These are phyloP conservation scores for Drosophila murphyi DNA, from an alignment of 1,140 invertebrate genomes.

Conservation along the genomic window DNA sequence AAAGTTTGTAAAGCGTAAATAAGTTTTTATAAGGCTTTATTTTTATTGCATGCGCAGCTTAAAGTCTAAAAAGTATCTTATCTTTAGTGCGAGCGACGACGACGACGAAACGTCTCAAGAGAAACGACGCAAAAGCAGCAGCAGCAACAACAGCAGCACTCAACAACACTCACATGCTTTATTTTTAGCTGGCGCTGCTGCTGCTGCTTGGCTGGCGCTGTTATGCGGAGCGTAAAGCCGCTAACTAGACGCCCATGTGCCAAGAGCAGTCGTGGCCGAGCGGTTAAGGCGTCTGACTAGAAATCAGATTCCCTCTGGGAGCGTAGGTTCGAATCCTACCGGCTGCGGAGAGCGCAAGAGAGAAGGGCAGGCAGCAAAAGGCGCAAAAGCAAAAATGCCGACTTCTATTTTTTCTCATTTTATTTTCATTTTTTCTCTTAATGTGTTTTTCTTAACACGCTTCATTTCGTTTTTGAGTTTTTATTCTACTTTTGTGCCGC, in stretches of 20 bases:
- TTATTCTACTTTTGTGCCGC: constrained; percentile 39
- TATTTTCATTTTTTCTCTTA: neutral
- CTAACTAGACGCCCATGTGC: constrained; percentile 52
- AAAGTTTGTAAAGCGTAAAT: constrained; percentile 59
- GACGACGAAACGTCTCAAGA: constrained; percentile 44
- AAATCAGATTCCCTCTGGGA: constrained; percentile 93
- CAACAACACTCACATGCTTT: constrained; percentile 20
- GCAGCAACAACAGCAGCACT: neutral
- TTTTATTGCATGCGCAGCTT: constrained; percentile 71
- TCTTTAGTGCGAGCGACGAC: constrained; percentile 27
- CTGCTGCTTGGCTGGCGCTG: constrained; percentile 13
- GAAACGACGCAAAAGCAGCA: constrained; percentile 29
- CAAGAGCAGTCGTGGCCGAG: constrained; percentile 90
- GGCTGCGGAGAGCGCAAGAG: constrained; percentile 86
- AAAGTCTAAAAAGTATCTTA: constrained; percentile 68
- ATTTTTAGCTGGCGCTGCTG: constrained; percentile 42
- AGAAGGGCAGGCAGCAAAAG: too few relatives aligned
- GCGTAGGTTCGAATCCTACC: constrained; percentile 93
- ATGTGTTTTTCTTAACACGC: constrained; percentile 6
- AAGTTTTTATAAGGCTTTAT: constrained; percentile 63
- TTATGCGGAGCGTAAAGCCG: constrained; percentile 49
- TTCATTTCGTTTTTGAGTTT: constrained; percentile 39
- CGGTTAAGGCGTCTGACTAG: constrained; percentile 93
- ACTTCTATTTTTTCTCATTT: neutral
- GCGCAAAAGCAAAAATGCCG: neutral